Evolutionary conservation across 1,140 invertebrate species (phyloP).

Genomic region (Lanistes nyassanus): DNA sequence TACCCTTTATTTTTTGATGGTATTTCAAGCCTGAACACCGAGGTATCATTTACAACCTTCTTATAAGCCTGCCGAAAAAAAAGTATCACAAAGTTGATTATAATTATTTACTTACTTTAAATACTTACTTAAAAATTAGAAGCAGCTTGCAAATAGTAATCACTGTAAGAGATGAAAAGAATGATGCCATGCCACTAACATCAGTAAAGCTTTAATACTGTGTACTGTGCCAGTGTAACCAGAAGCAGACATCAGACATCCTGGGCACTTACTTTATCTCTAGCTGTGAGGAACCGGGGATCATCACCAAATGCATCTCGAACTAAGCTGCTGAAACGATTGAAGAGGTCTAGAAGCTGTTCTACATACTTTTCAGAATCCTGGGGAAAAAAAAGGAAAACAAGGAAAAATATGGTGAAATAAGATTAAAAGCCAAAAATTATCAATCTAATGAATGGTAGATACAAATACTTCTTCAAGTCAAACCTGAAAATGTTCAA

Average conservation of each 20-base stretch:
- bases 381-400: conserved; percentile 64
- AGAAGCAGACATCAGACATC: no score
- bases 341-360: conserved; percentile 91
- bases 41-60: conserved; percentile 97
- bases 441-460: background rate
- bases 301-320: conserved; percentile 96
- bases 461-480: conserved; percentile 8
- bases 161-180: no score
- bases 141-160: no score
- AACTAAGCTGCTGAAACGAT: conserved; percentile 90
- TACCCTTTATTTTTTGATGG: conserved; percentile 73
- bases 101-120: background rate
- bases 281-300: conserved; percentile 94
- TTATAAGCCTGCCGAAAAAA: conserved; percentile 84
- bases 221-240: no score
- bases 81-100: conserved; percentile 21
- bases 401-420: no score
- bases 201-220: no score
- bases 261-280: conserved; percentile 86
- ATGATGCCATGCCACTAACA: no score
- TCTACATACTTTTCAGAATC: conserved; percentile 99
- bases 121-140: no score
- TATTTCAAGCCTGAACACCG: conserved; percentile 89
- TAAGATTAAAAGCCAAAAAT: conserved; percentile 6
- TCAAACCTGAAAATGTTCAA: no score